Base-by-base conservation (phyloP, 1,140 invertebrate genomes). In the Danaus plexippus region DNA sequence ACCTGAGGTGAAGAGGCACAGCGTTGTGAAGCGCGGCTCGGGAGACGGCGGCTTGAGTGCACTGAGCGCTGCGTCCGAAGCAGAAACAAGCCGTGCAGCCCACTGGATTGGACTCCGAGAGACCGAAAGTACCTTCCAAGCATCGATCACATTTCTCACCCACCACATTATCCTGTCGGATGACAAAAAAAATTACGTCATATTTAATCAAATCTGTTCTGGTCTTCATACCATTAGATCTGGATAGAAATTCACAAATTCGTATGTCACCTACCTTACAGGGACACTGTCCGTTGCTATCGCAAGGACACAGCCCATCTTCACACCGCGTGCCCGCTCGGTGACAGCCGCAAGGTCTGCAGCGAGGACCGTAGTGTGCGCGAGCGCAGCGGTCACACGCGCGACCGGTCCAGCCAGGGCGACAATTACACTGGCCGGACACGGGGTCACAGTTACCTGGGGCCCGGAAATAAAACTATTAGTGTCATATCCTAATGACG, bases 81-180 rank as follows among this genome's bases (percentile, higher is more conserved):
- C 96, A 97, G 86, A 96, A 97, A 78, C 96, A 97, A 59, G 93
- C 90, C 0, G 93, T 96, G 75, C 96, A 98, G 5, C 96, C 96
- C 55, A 90, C 89, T 0, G 91, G 89, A 80, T 94, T 95, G 6
- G 92, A 88, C 1, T 80, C 71, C 0, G 91, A 88, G 3, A 97
- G 77, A 1, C 95, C 95, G 77, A 97, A 97, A 0, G 94, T 95
- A 15, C 94, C 94, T 43, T 93, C 90, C 73, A 92, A 91, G 82
- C 98, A 99, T 40, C 88, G 73, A 74, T 95, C 92, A 80, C 98
- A 99, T 64, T 93, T 92, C 48, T 90, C 89, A 3, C 97, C 97
- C 9, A 90, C 86, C 9, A 94, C 94, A 79, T 96, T 94, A 61
- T 89, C 89, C 93, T 94, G 69, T 15, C 15, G 15, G 3, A 2